Conservation (phyloP, 2,888 invertebrate species). For the Nemoura dubitans region DNA sequence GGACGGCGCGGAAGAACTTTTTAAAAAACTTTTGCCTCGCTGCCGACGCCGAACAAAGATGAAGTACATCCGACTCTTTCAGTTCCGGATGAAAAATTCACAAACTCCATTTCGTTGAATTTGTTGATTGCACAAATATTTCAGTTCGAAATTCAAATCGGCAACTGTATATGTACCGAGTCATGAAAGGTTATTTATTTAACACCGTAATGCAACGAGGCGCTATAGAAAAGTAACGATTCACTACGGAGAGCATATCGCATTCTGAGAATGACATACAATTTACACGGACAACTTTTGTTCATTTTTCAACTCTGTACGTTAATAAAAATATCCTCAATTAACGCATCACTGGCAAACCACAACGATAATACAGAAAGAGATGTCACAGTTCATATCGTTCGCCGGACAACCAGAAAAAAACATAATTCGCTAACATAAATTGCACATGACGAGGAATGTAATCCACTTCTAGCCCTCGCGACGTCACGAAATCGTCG, state of each 20-base stretch:
- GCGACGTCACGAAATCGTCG: too few species aligned
- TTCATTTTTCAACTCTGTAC: too few species aligned
- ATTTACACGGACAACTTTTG: too few species aligned
- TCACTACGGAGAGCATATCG: neutral
- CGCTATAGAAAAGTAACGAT: neutral
- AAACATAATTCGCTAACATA: neutral
- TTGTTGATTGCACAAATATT: neutral
- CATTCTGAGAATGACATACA: neutral
- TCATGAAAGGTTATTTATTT: neutral
- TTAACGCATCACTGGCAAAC: too few species aligned
- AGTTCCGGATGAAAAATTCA: neutral
- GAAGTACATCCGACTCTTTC: neutral
- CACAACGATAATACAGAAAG: too few species aligned
- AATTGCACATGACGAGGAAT: neutral
- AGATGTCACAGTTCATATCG: neutral
- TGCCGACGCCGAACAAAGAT: neutral
- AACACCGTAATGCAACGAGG: neutral
- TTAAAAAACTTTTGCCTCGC: neutral
- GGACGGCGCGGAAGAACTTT: neutral
- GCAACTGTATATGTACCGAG: neutral
- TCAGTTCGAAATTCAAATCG: neutral
- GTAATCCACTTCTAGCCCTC: neutral
- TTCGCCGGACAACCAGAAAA: neutral
- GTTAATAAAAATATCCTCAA: too few species aligned
- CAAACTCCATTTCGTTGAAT: neutral